Conservation (phyloP, 2,113 vertebrate species). For the Nettapus auritus region DNA sequence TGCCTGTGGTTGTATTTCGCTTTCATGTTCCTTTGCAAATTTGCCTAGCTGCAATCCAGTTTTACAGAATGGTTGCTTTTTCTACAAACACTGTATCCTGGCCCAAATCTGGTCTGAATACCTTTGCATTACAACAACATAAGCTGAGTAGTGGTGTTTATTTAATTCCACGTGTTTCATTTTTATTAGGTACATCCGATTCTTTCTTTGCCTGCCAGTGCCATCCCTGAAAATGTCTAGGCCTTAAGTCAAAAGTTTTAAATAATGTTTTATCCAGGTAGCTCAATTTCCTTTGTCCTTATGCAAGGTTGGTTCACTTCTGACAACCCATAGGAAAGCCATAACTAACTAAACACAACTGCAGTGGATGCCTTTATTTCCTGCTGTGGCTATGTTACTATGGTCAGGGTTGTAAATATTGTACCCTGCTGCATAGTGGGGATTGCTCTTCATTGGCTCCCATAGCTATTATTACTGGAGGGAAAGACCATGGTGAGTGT, state of each 20-base stretch:
- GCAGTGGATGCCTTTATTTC: background rate
- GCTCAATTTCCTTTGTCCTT: background rate
- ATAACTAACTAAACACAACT: background rate
- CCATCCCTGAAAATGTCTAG: background rate
- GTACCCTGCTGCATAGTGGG: background rate
- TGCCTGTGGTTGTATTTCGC: background rate
- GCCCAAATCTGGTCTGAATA: background rate
- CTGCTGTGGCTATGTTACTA: background rate
- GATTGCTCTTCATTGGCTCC: background rate
- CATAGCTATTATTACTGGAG: background rate
- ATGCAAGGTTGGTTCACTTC: background rate
- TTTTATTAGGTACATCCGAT: background rate
- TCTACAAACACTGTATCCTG: background rate
- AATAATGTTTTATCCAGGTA: background rate
- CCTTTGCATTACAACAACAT: background rate
- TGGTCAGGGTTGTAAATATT: background rate
- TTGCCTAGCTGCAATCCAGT: conserved; percentile 11
- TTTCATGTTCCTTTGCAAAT: background rate
- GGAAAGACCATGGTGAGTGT: background rate
- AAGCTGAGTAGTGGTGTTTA: background rate
- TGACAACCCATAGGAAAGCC: background rate
- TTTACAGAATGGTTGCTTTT: background rate
- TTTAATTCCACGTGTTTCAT: background rate
- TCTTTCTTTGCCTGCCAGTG: background rate
- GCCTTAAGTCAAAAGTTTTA: background rate